phyloP scores from a whole-genome alignment of 64 coral and sea anemone genomes.

The Pocillopora verrucosa region DNA sequence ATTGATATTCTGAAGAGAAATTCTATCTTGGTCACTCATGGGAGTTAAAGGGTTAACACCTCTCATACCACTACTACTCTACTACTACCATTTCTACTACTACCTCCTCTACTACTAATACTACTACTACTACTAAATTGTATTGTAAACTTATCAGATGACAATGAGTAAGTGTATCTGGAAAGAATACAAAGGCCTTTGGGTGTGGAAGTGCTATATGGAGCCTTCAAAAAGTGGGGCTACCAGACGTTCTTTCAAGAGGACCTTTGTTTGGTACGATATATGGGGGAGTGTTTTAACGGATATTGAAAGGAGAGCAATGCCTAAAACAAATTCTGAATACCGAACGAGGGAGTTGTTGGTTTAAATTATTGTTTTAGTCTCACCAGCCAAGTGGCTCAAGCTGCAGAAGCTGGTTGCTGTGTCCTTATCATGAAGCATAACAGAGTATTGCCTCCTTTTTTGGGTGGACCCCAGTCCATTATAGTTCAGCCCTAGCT shows the following conservation, averaged over 20 bases:
- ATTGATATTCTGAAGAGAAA: no score
- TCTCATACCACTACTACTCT: no score
- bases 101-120: no score
- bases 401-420: no score
- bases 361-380: background rate
- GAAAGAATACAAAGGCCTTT: conserved; percentile 1
- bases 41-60: no score
- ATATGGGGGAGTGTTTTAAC: conserved; percentile 25
- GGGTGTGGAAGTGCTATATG: conserved; percentile 30
- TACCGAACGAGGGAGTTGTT: background rate
- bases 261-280: conserved; percentile 50
- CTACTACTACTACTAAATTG: background rate
- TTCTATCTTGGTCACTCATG: no score
- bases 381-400: no score
- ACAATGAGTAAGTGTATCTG: conserved; percentile 1
- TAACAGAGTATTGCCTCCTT: no score
- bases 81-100: no score
- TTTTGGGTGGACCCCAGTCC: no score
- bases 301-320: background rate
- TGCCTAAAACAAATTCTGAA: background rate
- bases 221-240: conserved; percentile 29
- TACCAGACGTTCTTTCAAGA: conserved; percentile 56
- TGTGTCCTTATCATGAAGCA: no score
- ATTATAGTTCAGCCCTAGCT: no score
- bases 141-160: background rate